Evolutionary conservation across 2,797 vertebrate species (phyloP), one percentile per base, ranked within the genome.

Genomic region (Moxostoma hubbsi): DNA sequence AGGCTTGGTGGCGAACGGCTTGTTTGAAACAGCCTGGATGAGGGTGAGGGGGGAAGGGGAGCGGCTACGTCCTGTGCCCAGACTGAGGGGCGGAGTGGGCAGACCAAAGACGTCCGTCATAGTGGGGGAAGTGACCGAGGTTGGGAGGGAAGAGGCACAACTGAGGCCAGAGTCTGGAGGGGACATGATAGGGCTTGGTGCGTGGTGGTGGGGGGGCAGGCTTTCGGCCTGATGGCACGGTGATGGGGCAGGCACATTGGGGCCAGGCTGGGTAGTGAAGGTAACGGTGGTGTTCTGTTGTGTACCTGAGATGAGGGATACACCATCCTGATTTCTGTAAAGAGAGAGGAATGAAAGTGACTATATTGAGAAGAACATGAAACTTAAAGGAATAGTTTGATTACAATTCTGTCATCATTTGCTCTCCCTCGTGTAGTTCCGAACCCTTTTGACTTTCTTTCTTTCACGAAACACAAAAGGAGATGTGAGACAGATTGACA

Each of bases 1-100:
- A 73, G 95, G 94, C 83, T 96, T 97, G 89, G 94, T 91, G 90
- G 95, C 94, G 81, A 96, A 97, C 90, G 96, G 96, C 92, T 95
- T 96, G 90, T 93, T 94, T 83, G 95, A 95, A 88, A 94, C 87
- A 1, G 86, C 93, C 91, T 96, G 95, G 86, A 95, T 94, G 86
- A 95, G 90, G 82, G 96, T 94, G 0, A 95, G 95, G 54, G 96
- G 96, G 9, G 96, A 96, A 68, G 96, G 95, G 5, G 96, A 96
- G 88, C 96, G 92, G 90, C 95, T 96, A 91, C 95, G 94, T 64
- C 93, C 94, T 5, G 93, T 92, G 89, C 92, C 94, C 91, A 95
- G 90, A 90, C 94, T 94, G 86, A 94, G 91, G 82, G 95, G 92
- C 45, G 93, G 95, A 82, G 93, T 93, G 11, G 95, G 95, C 80